A percentile compares a stretch with the other conserved stretches of the same genome.
phyloP scores from a whole-genome alignment of 35 echinoderm and acorn worm genomes.

The Heliocidaris erythrogramma region DNA sequence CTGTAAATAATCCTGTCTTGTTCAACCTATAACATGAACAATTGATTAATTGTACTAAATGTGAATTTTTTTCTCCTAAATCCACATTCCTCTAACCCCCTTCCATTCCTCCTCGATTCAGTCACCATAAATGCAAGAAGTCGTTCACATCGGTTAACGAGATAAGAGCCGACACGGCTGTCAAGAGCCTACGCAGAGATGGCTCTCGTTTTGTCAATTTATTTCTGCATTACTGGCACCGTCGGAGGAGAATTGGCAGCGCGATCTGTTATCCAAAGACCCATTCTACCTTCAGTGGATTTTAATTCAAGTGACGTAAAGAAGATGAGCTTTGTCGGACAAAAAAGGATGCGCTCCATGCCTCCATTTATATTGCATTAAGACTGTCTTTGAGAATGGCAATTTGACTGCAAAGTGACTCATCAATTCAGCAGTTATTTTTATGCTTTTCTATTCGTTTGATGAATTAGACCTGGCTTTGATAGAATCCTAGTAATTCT shows the following conservation, averaged over 20 bases:
- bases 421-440: neutral
- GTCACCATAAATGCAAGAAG: neutral
- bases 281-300: neutral
- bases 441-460: neutral
- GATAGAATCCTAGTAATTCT: neutral
- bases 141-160: neutral
- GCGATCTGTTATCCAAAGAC: neutral
- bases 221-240: neutral
- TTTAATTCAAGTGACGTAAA: neutral
- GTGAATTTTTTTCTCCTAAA: neutral
- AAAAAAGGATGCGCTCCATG: neutral
- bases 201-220: constrained; percentile 2
- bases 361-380: neutral
- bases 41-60: neutral
- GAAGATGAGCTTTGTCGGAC: neutral
- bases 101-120: neutral
- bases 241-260: neutral
- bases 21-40: neutral
- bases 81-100: neutral
- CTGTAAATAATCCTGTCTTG: neutral
- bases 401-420: neutral
- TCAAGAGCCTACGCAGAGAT: neutral
- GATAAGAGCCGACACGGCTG: neutral
- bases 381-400: neutral
- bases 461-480: neutral